Evolutionary conservation across 2,113 vertebrate genomes (phyloP), one percentile per base, ranked within the genome.

Genomic region (Sinocyclocheilus anshuiensis): DNA sequence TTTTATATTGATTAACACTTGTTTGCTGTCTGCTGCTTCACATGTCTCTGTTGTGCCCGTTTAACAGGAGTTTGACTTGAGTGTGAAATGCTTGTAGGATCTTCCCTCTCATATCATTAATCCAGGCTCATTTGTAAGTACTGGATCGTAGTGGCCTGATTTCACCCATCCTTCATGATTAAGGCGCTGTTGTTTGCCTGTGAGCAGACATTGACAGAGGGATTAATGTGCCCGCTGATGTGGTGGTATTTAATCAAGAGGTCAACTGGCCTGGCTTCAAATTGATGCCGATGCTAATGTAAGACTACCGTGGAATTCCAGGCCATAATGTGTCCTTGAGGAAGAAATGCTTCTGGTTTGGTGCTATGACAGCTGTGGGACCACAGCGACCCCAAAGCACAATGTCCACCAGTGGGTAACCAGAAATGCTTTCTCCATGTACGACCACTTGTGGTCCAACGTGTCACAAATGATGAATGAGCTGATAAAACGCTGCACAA

Each of bases 401-500:
- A 86, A 45, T 12, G 71, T 55, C 69, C 57, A 45, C 26, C 24
- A 22, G 24, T 6, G 53, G 57, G 65, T 79, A 67, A 84, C 81
- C 80, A 39, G 45, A 77, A 86, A 74, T 53, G 71, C 71, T 18
- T 50, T 67, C 15, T 61, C 50, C 8, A 45, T 72, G 77, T 89
- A 79, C 22, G 71, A 85, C 71, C 16, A 24, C 20, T 67, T 61
- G 53, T n/a, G 53, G 75, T 76, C 65, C 42, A 42, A 16, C 12
- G n/a, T 85, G 82, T 87, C 72, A 77, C 8, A 63, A 33, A 39
- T 65, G 81, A 83, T 84, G 36, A 80, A 77, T 24, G 48, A 71
- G 59, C 61, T 55, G 53, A 55, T 55, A 55, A 18, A 55, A 18
- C 1, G 15, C 53, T 78, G 13, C 39, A 36, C 79, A 50, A 24